A percentile compares a stretch with the other conserved stretches of the same genome.
These are phyloP conservation scores for Eubucco bourcierii DNA, from an alignment of 2,113 vertebrate genomes.

Conservation along the genomic window DNA sequence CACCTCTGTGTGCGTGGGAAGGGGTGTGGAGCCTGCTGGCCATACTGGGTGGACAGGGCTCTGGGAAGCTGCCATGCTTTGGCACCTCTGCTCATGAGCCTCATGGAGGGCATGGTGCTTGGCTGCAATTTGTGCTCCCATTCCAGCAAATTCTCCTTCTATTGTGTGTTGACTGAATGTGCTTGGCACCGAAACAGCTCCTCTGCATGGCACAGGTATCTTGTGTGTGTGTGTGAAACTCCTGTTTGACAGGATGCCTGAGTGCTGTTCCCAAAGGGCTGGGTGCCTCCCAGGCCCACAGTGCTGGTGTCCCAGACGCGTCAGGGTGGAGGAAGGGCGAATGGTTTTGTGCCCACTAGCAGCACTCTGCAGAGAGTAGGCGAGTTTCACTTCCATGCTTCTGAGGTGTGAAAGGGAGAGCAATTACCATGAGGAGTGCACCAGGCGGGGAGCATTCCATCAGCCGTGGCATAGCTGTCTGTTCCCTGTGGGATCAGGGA, in stretches of 20 bases:
- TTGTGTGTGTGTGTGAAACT: not conserved
- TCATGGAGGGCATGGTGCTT: accelerated
- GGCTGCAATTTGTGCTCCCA: not conserved
- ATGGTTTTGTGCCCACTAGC: not conserved
- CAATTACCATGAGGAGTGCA: accelerated
- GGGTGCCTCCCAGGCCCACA: not conserved
- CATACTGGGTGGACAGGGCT: accelerated
- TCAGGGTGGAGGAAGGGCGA: not conserved
- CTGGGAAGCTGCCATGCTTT: accelerated
- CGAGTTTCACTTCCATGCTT: not conserved
- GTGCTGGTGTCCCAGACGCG: not conserved
- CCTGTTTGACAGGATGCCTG: not conserved
- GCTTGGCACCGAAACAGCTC: not conserved
- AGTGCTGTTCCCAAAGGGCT: constrained; percentile 24
- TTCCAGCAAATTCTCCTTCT: not conserved
- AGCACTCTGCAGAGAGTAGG: not conserved
- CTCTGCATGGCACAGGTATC: not conserved
- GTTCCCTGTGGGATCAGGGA: not conserved
- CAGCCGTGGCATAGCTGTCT: accelerated
- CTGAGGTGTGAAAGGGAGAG: not conserved
- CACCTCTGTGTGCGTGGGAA: not conserved
- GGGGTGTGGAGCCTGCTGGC: not conserved
- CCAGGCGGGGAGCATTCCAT: not conserved
- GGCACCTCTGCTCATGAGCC: not conserved
- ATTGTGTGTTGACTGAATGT: not conserved